Evolutionary conservation across 2,797 vertebrate genomes (phyloP).

Genomic region (Stomatorhinus walkeri): DNA sequence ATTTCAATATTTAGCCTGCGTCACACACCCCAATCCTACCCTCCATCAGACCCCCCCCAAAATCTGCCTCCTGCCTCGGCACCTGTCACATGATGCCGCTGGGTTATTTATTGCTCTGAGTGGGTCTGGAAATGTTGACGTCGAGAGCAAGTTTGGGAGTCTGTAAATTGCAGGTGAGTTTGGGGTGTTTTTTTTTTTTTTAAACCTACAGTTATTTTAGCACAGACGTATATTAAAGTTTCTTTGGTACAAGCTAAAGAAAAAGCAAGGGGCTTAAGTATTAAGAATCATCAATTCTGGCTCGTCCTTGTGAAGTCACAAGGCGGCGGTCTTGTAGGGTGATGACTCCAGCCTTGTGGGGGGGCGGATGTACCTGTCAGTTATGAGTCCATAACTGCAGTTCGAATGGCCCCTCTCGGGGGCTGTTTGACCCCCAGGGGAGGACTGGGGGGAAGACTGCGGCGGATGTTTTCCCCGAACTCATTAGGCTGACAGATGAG

Average conservation of each 20-base stretch:
- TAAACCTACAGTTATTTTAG: neutral
- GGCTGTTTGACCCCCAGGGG: slow-evolving; percentile 34
- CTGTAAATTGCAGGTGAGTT: neutral
- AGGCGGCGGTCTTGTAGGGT: slow-evolving; percentile 1
- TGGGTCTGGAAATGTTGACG: neutral
- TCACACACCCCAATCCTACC: neutral
- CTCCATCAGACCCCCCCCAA: neutral
- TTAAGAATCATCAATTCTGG: slow-evolving; percentile 20
- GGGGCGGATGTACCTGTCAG: neutral
- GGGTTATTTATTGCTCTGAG: slow-evolving; percentile 4
- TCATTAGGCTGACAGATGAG: slow-evolving; percentile 62
- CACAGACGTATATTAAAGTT: neutral
- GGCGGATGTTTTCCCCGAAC: slow-evolving; percentile 38
- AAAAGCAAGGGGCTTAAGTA: neutral
- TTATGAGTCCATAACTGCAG: neutral
- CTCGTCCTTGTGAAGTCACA: slow-evolving; percentile 13
- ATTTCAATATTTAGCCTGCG: slow-evolving; percentile 15
- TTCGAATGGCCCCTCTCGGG: slow-evolving; percentile 29
- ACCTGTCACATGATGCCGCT: neutral
- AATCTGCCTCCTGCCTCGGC: neutral
- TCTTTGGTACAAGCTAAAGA: neutral
- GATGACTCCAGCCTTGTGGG: neutral
- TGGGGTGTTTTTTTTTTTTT: neutral
- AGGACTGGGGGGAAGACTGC: slow-evolving; percentile 27
- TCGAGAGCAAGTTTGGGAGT: neutral